phyloP scores from a whole-genome alignment of 2,888 invertebrate genomes.

The Synanthedon formicaeformis region DNA sequence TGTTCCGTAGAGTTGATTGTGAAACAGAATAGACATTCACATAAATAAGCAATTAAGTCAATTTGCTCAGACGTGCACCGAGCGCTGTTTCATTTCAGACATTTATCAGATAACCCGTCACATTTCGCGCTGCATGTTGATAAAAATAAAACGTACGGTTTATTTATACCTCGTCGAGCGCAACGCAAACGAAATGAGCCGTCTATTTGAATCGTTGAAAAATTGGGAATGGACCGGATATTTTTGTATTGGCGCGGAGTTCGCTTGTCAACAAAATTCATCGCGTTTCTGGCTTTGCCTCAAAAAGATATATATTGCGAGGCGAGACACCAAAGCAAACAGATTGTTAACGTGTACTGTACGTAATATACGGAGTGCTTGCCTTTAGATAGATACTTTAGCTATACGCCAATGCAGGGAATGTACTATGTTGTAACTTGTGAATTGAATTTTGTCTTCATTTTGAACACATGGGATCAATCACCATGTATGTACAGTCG shows the following conservation, averaged over 20 bases:
- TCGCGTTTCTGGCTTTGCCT: slow-evolving; percentile 11
- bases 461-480: too few relatives aligned
- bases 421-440: too few relatives aligned
- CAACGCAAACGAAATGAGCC: slow-evolving; percentile 1
- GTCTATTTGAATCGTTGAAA: slow-evolving; percentile 14
- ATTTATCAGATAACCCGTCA: slow-evolving; percentile 46
- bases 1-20: slow-evolving; percentile 1
- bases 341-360: too few relatives aligned
- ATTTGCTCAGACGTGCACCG: slow-evolving; percentile 30
- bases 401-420: too few relatives aligned
- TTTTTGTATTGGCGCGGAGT: slow-evolving; percentile 15
- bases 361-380: too few relatives aligned
- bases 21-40: slow-evolving; percentile 1
- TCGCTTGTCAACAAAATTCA: slow-evolving; percentile 17
- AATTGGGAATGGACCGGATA: slow-evolving; percentile 16
- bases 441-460: too few relatives aligned
- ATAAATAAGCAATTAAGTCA: slow-evolving; percentile 23
- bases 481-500: too few relatives aligned
- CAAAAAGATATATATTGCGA: slow-evolving; percentile 6
- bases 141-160: slow-evolving; percentile 34
- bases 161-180: slow-evolving; percentile 23
- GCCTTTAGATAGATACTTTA: too few relatives aligned
- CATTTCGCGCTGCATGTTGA: slow-evolving; percentile 24
- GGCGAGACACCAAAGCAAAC: not conserved
- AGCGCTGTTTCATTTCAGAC: slow-evolving; percentile 29